Conservation (phyloP, 2,113 vertebrate species). For the Lepus europaeus region DNA sequence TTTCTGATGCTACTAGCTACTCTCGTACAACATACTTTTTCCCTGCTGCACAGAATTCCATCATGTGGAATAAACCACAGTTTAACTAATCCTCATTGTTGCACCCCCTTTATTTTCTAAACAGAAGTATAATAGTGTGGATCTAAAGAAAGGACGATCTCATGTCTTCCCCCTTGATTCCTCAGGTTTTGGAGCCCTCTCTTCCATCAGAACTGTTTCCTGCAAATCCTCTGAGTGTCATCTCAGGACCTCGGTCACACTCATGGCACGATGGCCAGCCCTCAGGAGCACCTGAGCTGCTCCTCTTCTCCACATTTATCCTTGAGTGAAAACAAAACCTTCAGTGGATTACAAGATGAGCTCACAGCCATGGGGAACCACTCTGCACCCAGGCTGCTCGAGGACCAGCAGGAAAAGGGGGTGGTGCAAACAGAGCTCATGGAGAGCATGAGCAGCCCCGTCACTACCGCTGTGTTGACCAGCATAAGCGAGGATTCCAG, state of each 20-base stretch:
- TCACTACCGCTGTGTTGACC: slow-evolving; percentile 90
- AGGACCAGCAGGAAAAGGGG: slow-evolving; percentile 90
- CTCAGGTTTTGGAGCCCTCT: slow-evolving; percentile 81
- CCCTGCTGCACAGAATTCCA: neutral
- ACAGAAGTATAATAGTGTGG: neutral
- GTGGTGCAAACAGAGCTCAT: slow-evolving; percentile 87
- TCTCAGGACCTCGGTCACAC: slow-evolving; percentile 90
- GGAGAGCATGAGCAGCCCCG: slow-evolving; percentile 86
- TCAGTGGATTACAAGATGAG: slow-evolving; percentile 88
- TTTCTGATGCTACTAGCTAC: neutral
- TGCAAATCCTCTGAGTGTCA: slow-evolving; percentile 74
- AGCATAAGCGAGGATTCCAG: slow-evolving; percentile 94
- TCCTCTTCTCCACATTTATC: slow-evolving; percentile 92
- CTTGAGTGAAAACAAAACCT: slow-evolving; percentile 91
- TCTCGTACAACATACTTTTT: neutral
- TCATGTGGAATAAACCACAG: neutral
- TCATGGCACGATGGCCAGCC: slow-evolving; percentile 96
- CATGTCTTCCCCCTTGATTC: slow-evolving; percentile 34
- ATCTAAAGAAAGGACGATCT: neutral
- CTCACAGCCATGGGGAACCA: slow-evolving; percentile 84
- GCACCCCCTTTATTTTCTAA: neutral
- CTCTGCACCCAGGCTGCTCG: slow-evolving; percentile 90
- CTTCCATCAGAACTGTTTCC: neutral
- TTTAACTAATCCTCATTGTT: neutral
- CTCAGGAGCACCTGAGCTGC: slow-evolving; percentile 96